Evolutionary conservation across 2,113 vertebrate species (phyloP), one percentile per base, ranked within the genome.

Genomic region (Gnathonemus longibarbis): DNA sequence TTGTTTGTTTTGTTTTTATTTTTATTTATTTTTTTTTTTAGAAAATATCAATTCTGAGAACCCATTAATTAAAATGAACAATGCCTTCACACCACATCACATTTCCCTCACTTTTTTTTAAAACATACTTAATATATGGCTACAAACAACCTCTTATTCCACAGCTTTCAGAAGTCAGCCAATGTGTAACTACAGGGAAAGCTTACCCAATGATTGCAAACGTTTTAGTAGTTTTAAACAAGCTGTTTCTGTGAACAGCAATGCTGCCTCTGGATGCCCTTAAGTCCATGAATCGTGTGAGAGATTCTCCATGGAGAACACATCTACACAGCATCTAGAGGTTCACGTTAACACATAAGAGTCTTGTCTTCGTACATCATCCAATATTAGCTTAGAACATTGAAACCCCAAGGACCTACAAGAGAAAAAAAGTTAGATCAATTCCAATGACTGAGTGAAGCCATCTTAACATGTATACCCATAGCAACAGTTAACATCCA

Each of bases 261-360:
- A 98, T 97, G 97, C 97, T 98, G 97, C 97, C 97, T 97, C 97
- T 97, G 96, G 97, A 97, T 95, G 96, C 97, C 98, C 96, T 98
- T 98, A 90, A 96, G 97, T 97, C 96, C 96, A 95, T 95, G 94
- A 94, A 96, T 94, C 92, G 96, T 97, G 96, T 93, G 94, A 94
- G 93, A 97, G 92, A 91, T 97, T 97, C 96, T 97, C 96, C 97
- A 94, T 92, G 95, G 97, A 99, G 98, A 98, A 96, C 93, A 94
- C 97, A 97, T 97, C 96, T 97, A 97, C 97, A 97, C 97, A 97
- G 96, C 97, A 97, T 98, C 95, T 95, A 95, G 95, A 96, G 94
- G 94, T 98, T 97, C 97, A 97, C 96, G 98, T 97, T 97, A 97
- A 99, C 97, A 97, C 97, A 98, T 97, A 98, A 97, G 97, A 97